These are phyloP conservation scores for Bedellia somnulentella DNA, from an alignment of 2,888 invertebrate genomes.

Conservation along the genomic window DNA sequence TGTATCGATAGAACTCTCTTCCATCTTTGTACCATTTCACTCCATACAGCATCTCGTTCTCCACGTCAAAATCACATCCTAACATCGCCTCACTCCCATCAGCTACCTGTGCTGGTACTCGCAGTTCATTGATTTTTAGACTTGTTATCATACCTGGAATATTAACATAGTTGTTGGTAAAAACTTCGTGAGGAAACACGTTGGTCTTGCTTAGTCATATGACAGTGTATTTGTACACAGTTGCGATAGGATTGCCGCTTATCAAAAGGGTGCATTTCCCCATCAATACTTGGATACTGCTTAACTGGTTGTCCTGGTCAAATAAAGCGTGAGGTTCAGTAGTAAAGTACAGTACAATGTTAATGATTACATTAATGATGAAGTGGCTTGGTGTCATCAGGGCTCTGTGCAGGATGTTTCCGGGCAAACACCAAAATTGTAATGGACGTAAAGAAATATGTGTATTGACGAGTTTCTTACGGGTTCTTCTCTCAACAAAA, in stretches of 20 bases:
- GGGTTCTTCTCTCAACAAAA: too few species aligned
- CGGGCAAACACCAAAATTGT: too few species aligned
- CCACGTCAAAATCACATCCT: conserved; percentile 79
- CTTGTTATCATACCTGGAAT: conserved; percentile 35
- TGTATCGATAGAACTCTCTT: conserved; percentile 80
- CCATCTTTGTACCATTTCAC: conserved; percentile 90
- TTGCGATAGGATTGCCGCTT: neutral
- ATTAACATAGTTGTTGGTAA: too few species aligned
- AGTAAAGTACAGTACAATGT: neutral
- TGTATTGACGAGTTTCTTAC: too few species aligned
- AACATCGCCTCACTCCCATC: conserved; percentile 73
- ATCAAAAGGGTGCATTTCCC: conserved; percentile 1
- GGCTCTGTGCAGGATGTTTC: too few species aligned
- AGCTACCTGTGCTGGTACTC: conserved; percentile 78
- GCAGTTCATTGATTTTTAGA: conserved; percentile 72
- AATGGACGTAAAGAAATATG: too few species aligned
- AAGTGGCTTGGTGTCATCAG: too few species aligned
- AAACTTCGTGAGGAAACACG: neutral
- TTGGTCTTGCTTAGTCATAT: too few species aligned
- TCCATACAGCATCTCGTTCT: conserved; percentile 77
- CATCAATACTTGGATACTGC: neutral
- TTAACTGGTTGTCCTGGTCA: neutral
- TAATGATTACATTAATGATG: too few species aligned
- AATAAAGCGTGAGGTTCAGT: neutral
- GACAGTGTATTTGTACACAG: too few species aligned